phyloP scores from a whole-genome alignment of 2,113 vertebrate species.

The Calcarius ornatus region DNA sequence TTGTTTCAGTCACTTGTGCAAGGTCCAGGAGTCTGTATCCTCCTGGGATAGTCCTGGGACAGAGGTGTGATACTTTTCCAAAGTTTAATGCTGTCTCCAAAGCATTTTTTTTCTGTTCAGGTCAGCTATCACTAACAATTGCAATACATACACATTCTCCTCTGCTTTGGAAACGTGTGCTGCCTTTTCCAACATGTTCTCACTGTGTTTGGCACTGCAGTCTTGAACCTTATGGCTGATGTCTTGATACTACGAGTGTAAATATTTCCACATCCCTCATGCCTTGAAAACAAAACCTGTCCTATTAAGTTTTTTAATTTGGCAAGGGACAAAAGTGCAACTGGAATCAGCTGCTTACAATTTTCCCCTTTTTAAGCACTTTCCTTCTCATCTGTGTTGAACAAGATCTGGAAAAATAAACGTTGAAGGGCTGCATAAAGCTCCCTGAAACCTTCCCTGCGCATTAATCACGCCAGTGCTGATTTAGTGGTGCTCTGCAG shows the following conservation, averaged over 20 bases:
- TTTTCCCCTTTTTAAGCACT: slow-evolving; percentile 4
- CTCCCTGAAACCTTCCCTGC: neutral
- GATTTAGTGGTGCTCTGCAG: neutral
- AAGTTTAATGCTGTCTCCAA: neutral
- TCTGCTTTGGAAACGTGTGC: neutral
- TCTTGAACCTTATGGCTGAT: neutral
- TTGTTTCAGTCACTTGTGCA: neutral
- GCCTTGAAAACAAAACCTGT: slow-evolving; percentile 14
- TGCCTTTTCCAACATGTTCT: neutral
- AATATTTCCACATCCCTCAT: slow-evolving; percentile 30
- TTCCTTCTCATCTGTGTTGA: slow-evolving; percentile 24
- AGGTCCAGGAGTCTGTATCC: neutral
- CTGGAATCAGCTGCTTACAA: neutral
- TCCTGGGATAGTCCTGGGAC: neutral
- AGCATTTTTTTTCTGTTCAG: neutral
- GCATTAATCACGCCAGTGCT: neutral
- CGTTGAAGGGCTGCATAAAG: neutral
- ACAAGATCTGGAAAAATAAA: slow-evolving; percentile 30
- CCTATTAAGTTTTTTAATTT: slow-evolving; percentile 5
- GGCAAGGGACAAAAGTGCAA: neutral
- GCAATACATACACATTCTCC: neutral
- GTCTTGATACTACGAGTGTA: neutral
- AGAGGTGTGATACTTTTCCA: neutral
- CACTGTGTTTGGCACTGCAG: neutral
- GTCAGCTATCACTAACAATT: neutral